Conservation (phyloP, 2,797 vertebrate species). For the Mycteria americana region DNA sequence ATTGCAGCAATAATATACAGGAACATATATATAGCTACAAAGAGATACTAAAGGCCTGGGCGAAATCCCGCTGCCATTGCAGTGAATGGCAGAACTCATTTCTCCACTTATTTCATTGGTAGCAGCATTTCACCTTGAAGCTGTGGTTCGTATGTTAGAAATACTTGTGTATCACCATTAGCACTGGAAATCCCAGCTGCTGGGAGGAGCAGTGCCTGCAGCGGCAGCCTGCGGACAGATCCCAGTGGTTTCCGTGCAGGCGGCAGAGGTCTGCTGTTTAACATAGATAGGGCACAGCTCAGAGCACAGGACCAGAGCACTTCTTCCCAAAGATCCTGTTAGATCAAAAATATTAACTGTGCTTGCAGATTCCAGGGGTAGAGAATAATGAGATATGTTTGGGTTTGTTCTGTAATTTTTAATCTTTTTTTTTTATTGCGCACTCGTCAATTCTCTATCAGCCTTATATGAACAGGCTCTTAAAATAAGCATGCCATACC, state of each 20-base stretch:
- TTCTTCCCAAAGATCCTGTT: not conserved
- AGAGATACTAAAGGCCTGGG: not conserved
- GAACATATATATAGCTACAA: not conserved
- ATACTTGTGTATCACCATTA: too few species aligned
- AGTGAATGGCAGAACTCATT: not conserved
- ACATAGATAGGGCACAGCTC: not conserved
- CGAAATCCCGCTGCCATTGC: not conserved
- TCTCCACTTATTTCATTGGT: not conserved
- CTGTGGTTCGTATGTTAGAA: not conserved
- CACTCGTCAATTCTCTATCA: not conserved
- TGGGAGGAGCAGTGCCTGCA: not conserved
- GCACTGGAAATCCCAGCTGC: not conserved
- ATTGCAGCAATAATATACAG: not conserved
- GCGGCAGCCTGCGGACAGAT: not conserved
- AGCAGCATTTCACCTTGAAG: not conserved
- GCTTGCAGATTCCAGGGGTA: not conserved
- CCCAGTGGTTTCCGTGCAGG: not conserved
- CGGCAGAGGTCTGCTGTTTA: not conserved
- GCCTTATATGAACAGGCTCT: not conserved
- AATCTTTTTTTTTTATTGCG: not conserved
- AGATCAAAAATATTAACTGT: not conserved
- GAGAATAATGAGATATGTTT: not conserved
- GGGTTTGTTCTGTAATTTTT: not conserved
- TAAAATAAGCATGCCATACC: not conserved
- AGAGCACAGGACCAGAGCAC: not conserved